Conservation (phyloP, 2,888 invertebrate species). For the Clivina fossor region DNA sequence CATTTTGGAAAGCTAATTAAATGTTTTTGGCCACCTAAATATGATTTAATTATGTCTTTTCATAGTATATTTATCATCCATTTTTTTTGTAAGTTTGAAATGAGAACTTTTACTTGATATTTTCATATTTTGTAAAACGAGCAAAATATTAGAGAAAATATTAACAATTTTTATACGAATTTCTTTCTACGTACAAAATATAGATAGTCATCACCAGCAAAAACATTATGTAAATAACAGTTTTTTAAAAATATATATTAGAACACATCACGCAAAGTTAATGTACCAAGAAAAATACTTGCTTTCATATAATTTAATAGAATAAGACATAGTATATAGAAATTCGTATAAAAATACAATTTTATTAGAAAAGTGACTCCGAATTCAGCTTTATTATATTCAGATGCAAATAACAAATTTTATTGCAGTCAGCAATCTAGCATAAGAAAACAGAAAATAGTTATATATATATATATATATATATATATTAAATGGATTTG, state of each 20-base stretch:
- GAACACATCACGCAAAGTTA: neutral
- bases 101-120: no score
- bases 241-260: neutral
- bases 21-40: no score
- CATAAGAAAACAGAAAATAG: constrained; percentile 21
- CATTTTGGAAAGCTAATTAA: no score
- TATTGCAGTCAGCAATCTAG: constrained; percentile 18
- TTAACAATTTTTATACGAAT: no score
- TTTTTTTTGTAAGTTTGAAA: no score
- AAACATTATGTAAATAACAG: neutral
- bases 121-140: neutral
- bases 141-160: neutral
- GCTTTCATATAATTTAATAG: no score
- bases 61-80: no score
- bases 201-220: no score
- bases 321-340: neutral
- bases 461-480: no score
- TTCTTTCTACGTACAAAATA: no score
- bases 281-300: neutral
- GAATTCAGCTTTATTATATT: constrained; percentile 11
- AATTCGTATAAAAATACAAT: constrained; percentile 20
- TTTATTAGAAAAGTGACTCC: constrained; percentile 13
- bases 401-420: constrained; percentile 24
- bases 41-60: no score
- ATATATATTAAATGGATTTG: no score